phyloP scores from a whole-genome alignment of 2,797 vertebrate genomes.

The Lagorchestes hirsutus region DNA sequence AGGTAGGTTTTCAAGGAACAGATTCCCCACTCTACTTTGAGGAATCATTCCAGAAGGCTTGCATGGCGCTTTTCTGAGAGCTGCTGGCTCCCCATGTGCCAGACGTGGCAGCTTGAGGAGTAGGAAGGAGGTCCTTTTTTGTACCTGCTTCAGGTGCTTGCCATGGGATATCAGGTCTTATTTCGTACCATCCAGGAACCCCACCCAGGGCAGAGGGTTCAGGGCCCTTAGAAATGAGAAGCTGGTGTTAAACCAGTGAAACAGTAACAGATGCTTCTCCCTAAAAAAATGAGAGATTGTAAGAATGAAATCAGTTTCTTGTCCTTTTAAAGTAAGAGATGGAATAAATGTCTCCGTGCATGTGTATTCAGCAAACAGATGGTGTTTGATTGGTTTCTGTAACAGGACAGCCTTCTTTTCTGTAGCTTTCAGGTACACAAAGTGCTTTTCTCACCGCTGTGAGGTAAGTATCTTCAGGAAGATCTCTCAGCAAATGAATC shows the following conservation, averaged over 20 bases:
- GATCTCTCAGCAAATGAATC: not conserved
- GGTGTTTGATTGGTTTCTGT: conserved; percentile 23
- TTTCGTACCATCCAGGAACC: not conserved
- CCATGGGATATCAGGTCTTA: not conserved
- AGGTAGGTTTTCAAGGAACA: conserved; percentile 86
- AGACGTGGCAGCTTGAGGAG: conserved; percentile 12
- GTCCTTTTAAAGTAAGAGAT: conserved; percentile 39
- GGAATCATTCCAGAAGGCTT: not conserved
- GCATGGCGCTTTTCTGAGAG: not conserved
- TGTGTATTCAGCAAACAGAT: not conserved
- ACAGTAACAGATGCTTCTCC: not conserved
- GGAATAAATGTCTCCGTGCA: conserved; percentile 9
- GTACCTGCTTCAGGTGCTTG: not conserved
- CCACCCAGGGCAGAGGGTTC: not conserved
- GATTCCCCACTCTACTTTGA: not conserved
- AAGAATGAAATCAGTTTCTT: conserved; percentile 4
- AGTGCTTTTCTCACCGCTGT: not conserved
- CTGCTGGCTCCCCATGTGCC: conserved; percentile 9
- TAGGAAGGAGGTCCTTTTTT: not conserved
- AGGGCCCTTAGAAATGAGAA: not conserved
- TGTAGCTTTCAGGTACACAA: not conserved
- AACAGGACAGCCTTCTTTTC: conserved; percentile 7
- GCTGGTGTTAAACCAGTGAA: rapidly evolving
- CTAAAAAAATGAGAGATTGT: not conserved
- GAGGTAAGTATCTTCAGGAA: not conserved